Evolutionary conservation across 2,797 vertebrate genomes (phyloP), one percentile per base, ranked within the genome.

Genomic region (Acanthiza pusilla): DNA sequence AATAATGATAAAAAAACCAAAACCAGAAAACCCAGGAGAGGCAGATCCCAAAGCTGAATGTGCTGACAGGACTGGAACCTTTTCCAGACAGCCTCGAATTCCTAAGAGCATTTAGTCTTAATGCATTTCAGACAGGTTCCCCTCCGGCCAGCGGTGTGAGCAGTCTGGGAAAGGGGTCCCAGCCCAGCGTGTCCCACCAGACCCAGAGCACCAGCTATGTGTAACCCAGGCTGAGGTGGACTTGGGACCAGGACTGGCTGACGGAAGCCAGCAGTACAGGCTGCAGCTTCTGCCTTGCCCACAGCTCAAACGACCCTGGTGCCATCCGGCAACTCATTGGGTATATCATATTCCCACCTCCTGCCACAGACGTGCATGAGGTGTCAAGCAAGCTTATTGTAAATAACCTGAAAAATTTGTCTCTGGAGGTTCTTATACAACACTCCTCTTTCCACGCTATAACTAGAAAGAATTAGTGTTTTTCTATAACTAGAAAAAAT

Each of bases 71-170:
- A 87, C 36, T 19, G 47, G 73, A 91, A 93, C 13, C 50, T 74
- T 71, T 80, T 74, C 93, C 90, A 87, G 50, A 54, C 82, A 51
- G 50, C 72, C 75, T 27, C 34, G 47, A 93, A 97, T 55, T 95
- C 80, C 81, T 40, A 29, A 38, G 7, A 34, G 38, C 1, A 19
- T 53, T 77, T 83, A 83, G 57, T 36, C 83, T 54, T 36, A 47
- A 53, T 18, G 57, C 34, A 45, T 55, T 81, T 89, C 65, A 89
- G 72, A 55, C 60, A 85, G 66, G 72, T 27, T 84, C 9, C 21
- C 48, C 55, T 61, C 48, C 60, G 93, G 62, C 15, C 62, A 29
- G 61, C 27, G 51, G 8, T 18, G 9, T 5, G 45, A 53, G 53
- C 11, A 26, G 65, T 2, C 63, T 11, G 0, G n/a, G 63, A 57